Base-by-base conservation (phyloP, 2,113 vertebrate species). In the Solea senegalensis region DNA sequence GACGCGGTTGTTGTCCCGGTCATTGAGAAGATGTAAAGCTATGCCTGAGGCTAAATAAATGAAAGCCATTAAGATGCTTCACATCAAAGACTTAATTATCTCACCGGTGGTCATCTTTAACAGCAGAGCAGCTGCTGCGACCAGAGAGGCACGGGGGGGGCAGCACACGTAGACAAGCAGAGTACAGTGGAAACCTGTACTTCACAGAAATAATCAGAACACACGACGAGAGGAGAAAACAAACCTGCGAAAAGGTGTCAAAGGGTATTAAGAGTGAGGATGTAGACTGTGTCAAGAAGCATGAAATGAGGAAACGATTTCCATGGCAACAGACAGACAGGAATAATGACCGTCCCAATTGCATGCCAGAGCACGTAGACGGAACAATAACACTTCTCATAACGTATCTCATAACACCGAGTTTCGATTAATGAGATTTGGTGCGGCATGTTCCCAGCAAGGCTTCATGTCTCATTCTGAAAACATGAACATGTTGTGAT, bases 41-140 rank as follows among this genome's bases (percentile, higher is more conserved):
- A 5, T 39, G 27, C 54, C 67, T 0, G 27, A 48, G 75, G 81
- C 74, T 57, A 71, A 79, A 61, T 57, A 71, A 79, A 61, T 43
- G 66, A 63, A 69, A 74, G 63, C 65, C 68, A 86, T 81, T 79
- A 76, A 67, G 67, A 69, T 49, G 65, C 60, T 44, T 83, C 72
- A 74, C 87, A 80, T 89, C 82, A 86, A 63, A 83, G 54, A 10
- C 69, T 8, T 48, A 34, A 55, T 65, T 65, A 34, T 21, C 10
- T 69, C 67, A 62, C 60, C 13, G 53, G 44, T 67, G 78, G 63
- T 60, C 43, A 2, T 65, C 65, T 65, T 21, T 64, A 48, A 69
- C 34, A 34, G 34, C 34, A 34, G 34, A 34, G 34, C 65, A 83
- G 63, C 84, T 51, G 80, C 80, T 67, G 74, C 49, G 56, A 70